Conservation (phyloP, 2,113 vertebrate genomes). For the Cryptomyrus ogoouensis region DNA sequence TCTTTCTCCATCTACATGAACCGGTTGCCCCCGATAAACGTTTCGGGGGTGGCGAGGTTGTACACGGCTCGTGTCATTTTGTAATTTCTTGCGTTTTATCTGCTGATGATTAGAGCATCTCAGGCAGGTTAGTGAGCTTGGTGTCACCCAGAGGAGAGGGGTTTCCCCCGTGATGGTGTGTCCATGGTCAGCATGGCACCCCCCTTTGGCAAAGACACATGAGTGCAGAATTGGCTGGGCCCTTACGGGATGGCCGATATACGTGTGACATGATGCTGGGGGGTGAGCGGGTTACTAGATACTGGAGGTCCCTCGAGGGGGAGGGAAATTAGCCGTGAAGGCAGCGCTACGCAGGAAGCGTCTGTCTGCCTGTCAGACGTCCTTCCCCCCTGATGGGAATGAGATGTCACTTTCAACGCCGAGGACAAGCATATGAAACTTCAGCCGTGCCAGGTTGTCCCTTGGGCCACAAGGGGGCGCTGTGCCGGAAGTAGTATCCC, state of each 20-base stretch:
- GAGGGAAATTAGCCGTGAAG: conserved; percentile 45
- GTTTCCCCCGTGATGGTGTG: not conserved
- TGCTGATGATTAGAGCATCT: not conserved
- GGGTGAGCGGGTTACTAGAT: conserved; percentile 27
- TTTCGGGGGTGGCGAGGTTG: not conserved
- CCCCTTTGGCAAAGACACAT: not conserved
- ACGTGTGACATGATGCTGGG: conserved; percentile 21
- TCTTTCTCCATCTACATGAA: not conserved
- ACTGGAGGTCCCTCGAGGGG: conserved; percentile 35
- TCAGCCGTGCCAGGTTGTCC: not conserved
- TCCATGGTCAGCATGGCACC: not conserved
- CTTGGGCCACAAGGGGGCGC: not conserved
- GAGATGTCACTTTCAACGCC: not conserved
- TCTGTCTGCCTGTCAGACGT: conserved; percentile 32
- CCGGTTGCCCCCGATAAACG: not conserved
- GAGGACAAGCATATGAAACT: not conserved
- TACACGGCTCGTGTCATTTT: not conserved
- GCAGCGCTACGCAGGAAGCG: conserved; percentile 35
- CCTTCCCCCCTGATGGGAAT: conserved; percentile 24
- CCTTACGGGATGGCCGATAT: conserved; percentile 22
- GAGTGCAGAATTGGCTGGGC: conserved; percentile 8
- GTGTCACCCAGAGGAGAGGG: not conserved
- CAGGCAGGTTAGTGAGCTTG: not conserved
- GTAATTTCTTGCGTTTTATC: not conserved
- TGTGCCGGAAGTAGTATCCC: not conserved